Base-by-base conservation (phyloP, 1,140 invertebrate genomes). In the Arctopsyche grandis region DNA sequence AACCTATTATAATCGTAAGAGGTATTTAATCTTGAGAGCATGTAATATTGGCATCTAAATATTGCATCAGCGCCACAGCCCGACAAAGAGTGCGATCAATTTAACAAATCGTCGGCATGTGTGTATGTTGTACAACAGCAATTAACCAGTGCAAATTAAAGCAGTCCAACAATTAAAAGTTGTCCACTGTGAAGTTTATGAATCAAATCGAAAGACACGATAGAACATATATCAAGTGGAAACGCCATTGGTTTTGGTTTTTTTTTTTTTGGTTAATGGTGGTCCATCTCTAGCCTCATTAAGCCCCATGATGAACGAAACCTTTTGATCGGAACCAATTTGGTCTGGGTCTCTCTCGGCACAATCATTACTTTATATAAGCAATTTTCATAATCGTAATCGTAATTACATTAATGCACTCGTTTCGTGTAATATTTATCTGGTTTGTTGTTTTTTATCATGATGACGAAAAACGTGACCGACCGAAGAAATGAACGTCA, bases 371-470 rank as follows among this genome's bases (percentile, higher is more conserved):
- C 43, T 10, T 48, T 71, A 12, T 24, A 26, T 74, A 29, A 46
- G 43, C 48, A 74, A 74, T 74, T 74, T 74, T 58, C 21, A 22
- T 74, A 74, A 74, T 74, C 71, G 29, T 24, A 46, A 21, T 10
- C 71, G 71, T 58, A 74, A 74, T 74, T 74, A 74, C 24, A 56
- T 74, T 74, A 74, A 74, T 74, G 71, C 71, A 74, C 71, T 58
- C 71, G 22, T 74, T 74, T 74, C 71, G 24, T n/a, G 48, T 58
- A 56, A 74, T 74, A 48, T 66, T 66, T 66, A 66, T 24, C 24
- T 52, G 12, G 10, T 16, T 52, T 52, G 10, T 12, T 52, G 48
- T 52, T 26, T 9, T 66, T 29, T 66, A 4, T 66, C 12, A 60
- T 10, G 19, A 21, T 60, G 16, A 12, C 21, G 63, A 24, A 66